Conservation (phyloP, 1,140 invertebrate genomes). For the Littorina saxatilis region DNA sequence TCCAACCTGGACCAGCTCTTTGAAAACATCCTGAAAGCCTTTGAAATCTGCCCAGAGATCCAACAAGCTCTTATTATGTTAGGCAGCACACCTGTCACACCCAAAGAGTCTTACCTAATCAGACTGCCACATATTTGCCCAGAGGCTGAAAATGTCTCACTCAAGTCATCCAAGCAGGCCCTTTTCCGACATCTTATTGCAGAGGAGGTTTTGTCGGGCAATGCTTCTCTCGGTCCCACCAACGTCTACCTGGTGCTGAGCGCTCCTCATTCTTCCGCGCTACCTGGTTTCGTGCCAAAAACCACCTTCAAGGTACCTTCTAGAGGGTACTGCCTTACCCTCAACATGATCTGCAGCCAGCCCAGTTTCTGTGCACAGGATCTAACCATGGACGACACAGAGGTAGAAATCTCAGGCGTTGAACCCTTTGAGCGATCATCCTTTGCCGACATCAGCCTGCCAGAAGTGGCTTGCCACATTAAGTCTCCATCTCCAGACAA, state of each 20-base stretch:
- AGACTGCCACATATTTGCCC: conserved; percentile 61
- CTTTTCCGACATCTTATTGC: conserved; percentile 62
- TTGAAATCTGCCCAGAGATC: conserved; percentile 65
- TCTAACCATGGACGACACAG: conserved; percentile 51
- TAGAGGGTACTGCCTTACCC: conserved; percentile 49
- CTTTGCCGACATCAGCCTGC: neutral
- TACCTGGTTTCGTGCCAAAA: conserved; percentile 62
- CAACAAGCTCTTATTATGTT: conserved; percentile 57
- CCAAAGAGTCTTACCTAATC: conserved; percentile 66
- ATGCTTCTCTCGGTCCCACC: conserved; percentile 54
- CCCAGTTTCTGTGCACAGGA: conserved; percentile 43
- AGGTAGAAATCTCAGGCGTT: conserved; percentile 64
- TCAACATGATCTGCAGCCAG: conserved; percentile 51
- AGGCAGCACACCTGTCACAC: conserved; percentile 64
- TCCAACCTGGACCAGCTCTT: conserved; percentile 55
- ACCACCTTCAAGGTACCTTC: conserved; percentile 52
- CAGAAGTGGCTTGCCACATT: neutral
- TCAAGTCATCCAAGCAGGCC: conserved; percentile 53
- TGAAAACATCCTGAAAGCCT: conserved; percentile 55
- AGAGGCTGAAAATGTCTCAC: conserved; percentile 58
- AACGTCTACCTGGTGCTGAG: conserved; percentile 52
- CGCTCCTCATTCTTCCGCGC: conserved; percentile 52
- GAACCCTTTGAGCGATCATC: conserved; percentile 54
- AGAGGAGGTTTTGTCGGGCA: conserved; percentile 53
- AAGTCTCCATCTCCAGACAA: conserved; percentile 6